A percentile compares a stretch with the other conserved stretches of the same genome.
Evolutionary conservation across 2,888 invertebrate genomes (phyloP).

Genomic region (Heliconius cydno): DNA sequence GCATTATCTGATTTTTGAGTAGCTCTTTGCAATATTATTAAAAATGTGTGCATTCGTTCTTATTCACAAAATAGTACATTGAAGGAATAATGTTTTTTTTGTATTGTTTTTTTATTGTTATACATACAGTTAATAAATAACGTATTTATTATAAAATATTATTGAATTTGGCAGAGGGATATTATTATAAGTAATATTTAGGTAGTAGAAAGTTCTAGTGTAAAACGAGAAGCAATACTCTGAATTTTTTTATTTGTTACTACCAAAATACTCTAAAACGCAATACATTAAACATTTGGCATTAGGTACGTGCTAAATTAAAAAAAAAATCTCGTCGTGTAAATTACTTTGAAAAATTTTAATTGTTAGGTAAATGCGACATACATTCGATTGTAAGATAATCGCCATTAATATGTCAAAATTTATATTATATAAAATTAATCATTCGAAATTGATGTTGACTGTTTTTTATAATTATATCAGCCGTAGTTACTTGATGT

Average conservation of each 20-base stretch:
- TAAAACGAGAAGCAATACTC: slow-evolving; percentile 83
- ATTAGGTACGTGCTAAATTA: slow-evolving; percentile 51
- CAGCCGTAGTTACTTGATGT: slow-evolving; percentile 83
- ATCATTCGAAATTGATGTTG: slow-evolving; percentile 84
- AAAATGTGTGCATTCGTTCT: slow-evolving; percentile 39
- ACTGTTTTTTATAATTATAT: slow-evolving; percentile 84
- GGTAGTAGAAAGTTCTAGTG: slow-evolving; percentile 80
- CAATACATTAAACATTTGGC: slow-evolving; percentile 52
- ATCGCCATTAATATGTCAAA: slow-evolving; percentile 77
- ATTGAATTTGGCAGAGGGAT: slow-evolving; percentile 78
- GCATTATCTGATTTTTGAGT: neutral
- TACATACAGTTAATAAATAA: slow-evolving; percentile 43
- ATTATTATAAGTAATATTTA: slow-evolving; percentile 70
- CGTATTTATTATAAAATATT: slow-evolving; percentile 54
- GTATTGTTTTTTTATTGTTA: slow-evolving; percentile 53
- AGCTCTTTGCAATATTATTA: neutral
- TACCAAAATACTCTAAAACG: slow-evolving; percentile 74
- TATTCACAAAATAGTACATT: slow-evolving; percentile 16
- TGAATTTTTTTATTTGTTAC: slow-evolving; percentile 79
- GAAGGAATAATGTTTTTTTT: slow-evolving; percentile 37
- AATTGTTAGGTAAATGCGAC: slow-evolving; percentile 36
- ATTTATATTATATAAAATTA: slow-evolving; percentile 74
- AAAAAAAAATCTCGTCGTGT: slow-evolving; percentile 34
- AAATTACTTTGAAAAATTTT: slow-evolving; percentile 36
- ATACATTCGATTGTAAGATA: slow-evolving; percentile 75